Conservation (phyloP, 2,888 invertebrate genomes). For the Proisotoma minuta region DNA sequence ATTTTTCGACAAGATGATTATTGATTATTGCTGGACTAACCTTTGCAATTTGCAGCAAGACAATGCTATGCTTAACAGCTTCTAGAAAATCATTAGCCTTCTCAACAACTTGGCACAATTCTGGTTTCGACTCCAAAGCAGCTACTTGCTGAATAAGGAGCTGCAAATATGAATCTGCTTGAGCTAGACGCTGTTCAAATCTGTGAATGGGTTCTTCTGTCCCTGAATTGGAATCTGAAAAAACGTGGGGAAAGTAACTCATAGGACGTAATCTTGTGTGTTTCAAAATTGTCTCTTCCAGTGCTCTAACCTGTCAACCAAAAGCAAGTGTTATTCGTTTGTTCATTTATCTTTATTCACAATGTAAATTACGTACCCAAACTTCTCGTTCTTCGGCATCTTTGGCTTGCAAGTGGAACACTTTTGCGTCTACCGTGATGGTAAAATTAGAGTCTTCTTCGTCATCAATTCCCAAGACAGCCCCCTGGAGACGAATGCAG, state of each 20-base stretch:
- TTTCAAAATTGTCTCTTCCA: conserved; percentile 88
- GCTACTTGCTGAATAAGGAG: conserved; percentile 88
- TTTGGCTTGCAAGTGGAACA: conserved; percentile 95
- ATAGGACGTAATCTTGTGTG: conserved; percentile 58
- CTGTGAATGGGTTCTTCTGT: conserved; percentile 39
- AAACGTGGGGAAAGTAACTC: conserved; percentile 41
- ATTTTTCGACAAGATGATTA: not conserved
- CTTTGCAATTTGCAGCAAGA: conserved; percentile 95
- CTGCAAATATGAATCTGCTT: conserved; percentile 94
- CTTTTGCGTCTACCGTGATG: conserved; percentile 97
- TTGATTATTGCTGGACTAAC: conserved; percentile 52
- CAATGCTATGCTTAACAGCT: conserved; percentile 96
- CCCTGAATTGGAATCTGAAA: conserved; percentile 25
- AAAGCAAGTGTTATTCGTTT: conserved; percentile 7
- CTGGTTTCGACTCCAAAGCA: conserved; percentile 51
- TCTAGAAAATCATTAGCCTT: conserved; percentile 71
- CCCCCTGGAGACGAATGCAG: conserved; percentile 93
- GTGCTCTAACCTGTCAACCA: conserved; percentile 63
- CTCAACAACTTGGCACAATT: conserved; percentile 40
- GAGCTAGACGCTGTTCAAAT: conserved; percentile 83
- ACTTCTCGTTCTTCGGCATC: conserved; percentile 90
- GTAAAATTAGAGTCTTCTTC: conserved; percentile 99
- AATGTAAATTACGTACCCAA: conserved; percentile 58
- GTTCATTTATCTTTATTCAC: not conserved
- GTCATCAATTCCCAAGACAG: conserved; percentile 97